Percentiles rank a stretch among this genome's conserved stretches.
Evolutionary conservation across 2,888 invertebrate genomes (phyloP).

Genomic region (Drepanosiphum platanoidis): DNA sequence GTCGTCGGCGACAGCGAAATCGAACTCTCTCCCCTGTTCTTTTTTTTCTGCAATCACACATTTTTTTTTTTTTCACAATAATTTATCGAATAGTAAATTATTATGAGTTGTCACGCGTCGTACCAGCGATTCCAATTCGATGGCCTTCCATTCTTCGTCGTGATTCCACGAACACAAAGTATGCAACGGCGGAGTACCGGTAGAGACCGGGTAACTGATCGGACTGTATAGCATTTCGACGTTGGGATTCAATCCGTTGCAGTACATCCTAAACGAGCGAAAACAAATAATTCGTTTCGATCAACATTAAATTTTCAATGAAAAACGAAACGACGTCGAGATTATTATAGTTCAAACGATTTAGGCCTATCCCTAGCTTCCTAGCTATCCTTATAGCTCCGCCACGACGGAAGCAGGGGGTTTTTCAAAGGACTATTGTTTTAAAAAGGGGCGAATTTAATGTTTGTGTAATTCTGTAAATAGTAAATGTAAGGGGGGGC

Average conservation of each 20-base stretch:
- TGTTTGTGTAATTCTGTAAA: no score
- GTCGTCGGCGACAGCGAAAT: conserved; percentile 19
- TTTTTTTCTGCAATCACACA: not conserved
- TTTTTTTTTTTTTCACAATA: not conserved
- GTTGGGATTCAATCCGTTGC: conserved; percentile 79
- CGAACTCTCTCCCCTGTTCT: conserved; percentile 35
- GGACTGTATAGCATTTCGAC: conserved; percentile 80
- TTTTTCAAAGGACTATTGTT: no score
- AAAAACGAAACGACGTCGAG: no score
- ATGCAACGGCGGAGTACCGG: conserved; percentile 73
- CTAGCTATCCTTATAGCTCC: no score
- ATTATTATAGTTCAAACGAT: no score
- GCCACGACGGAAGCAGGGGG: no score
- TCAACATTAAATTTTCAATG: no score
- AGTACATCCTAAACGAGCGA: conserved; percentile 75
- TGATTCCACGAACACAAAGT: conserved; percentile 73
- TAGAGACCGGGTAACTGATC: conserved; percentile 83
- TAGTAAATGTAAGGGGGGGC: no score
- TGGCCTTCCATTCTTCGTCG: conserved; percentile 68
- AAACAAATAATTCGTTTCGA: no score
- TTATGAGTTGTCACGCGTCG: no score
- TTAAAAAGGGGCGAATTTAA: no score
- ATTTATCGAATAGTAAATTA: not conserved
- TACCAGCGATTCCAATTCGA: conserved; percentile 1
- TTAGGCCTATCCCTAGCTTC: no score